A percentile compares a stretch with the other conserved stretches of the same genome.
phyloP scores from a whole-genome alignment of 1,140 invertebrate genomes.

The Elymnias hypermnestra region DNA sequence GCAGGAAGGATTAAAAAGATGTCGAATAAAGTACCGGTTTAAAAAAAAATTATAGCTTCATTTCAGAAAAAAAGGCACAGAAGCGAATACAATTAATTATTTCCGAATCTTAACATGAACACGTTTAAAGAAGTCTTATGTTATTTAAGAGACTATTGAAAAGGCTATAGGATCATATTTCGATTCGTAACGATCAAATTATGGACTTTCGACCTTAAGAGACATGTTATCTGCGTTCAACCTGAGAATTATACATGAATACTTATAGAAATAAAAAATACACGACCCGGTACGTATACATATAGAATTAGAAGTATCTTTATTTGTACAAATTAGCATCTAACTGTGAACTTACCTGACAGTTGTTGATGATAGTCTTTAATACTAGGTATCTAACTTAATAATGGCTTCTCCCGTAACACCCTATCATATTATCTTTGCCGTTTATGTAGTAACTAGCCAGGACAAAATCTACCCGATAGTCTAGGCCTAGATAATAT shows the following conservation, averaged over 20 bases:
- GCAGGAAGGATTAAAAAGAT: conserved; percentile 14
- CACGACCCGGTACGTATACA: background rate
- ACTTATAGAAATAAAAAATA: background rate
- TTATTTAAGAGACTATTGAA: conserved; percentile 19
- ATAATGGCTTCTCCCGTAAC: too few species aligned
- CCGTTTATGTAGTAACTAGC: too few species aligned
- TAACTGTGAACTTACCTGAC: too few species aligned
- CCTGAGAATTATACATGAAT: conserved; percentile 4
- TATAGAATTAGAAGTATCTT: too few species aligned
- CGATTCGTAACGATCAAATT: conserved; percentile 34
- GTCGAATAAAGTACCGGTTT: conserved; percentile 13
- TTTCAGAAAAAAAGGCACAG: conserved; percentile 9
- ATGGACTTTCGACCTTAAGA: conserved; percentile 21
- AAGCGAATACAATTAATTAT: conserved; percentile 17
- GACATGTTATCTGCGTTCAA: conserved; percentile 11
- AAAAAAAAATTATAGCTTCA: conserved; percentile 16
- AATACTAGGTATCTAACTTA: too few species aligned
- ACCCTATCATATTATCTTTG: too few species aligned
- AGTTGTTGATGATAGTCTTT: too few species aligned
- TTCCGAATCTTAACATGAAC: conserved; percentile 10
- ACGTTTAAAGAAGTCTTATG: conserved; percentile 12
- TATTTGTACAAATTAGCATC: too few species aligned
- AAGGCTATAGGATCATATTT: conserved; percentile 24
- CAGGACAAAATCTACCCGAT: too few species aligned
- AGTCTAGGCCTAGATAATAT: too few species aligned